phyloP scores from a whole-genome alignment of 2,888 invertebrate species.

The Kuschelorhynchus macadamiae region DNA sequence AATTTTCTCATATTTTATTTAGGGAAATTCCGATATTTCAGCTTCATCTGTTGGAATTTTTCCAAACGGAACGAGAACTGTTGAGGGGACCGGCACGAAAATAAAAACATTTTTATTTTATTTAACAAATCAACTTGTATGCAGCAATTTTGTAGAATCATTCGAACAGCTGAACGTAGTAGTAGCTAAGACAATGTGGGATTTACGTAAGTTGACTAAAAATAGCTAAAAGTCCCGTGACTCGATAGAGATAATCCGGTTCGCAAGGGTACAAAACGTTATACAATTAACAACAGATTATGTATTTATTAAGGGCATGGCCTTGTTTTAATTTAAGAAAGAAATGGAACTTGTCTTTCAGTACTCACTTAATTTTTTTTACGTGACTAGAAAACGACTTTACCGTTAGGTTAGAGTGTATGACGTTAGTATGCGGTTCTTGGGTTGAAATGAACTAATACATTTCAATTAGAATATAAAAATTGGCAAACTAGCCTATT shows the following conservation, averaged over 20 bases:
- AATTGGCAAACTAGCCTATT: no score
- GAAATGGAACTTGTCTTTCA: no score
- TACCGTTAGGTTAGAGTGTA: no score
- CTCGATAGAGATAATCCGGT: no score
- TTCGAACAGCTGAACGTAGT: not conserved
- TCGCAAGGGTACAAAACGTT: not conserved
- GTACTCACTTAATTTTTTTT: no score
- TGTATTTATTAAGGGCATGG: no score
- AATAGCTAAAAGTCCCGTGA: not conserved
- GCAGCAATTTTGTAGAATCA: slow-evolving; percentile 3
- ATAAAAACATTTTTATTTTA: slow-evolving; percentile 20
- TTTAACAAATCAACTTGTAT: not conserved
- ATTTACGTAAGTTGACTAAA: slow-evolving; percentile 23
- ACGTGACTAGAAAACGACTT: no score
- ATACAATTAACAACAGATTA: no score
- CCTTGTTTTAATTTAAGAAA: no score
- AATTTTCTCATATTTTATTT: slow-evolving; percentile 24
- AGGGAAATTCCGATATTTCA: slow-evolving; percentile 8
- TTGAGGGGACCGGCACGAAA: slow-evolving; percentile 9
- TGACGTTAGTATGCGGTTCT: no score
- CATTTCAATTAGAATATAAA: no score
- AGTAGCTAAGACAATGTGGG: not conserved
- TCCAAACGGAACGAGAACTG: slow-evolving; percentile 9
- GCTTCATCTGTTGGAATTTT: slow-evolving; percentile 5
- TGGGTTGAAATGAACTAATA: no score